Conservation (phyloP, 2,888 invertebrate species). For the Caenorhabditis sp. region DNA sequence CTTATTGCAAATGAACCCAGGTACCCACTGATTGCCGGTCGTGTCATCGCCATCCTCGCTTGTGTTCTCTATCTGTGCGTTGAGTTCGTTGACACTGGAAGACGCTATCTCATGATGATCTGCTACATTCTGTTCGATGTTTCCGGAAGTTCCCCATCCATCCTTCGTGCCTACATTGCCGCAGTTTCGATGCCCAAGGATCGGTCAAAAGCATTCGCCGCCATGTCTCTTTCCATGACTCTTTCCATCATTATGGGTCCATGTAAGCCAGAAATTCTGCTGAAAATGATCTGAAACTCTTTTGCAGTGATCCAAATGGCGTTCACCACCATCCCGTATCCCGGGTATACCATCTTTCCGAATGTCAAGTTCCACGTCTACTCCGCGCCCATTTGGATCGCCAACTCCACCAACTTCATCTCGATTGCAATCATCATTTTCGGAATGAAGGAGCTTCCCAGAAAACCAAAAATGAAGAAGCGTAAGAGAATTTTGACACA, state of each 20-base stretch:
- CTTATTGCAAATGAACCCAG: too few relatives aligned
- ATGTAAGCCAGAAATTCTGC: conserved; percentile 25
- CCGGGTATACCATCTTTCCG: conserved; percentile 59
- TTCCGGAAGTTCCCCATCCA: conserved; percentile 55
- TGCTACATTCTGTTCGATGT: conserved; percentile 57
- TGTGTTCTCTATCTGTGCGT: conserved; percentile 43
- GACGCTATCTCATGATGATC: conserved; percentile 58
- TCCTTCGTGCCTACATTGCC: conserved; percentile 58
- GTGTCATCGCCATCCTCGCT: conserved; percentile 49
- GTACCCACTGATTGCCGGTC: conserved; percentile 51
- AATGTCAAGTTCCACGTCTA: conserved; percentile 66
- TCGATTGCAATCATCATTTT: conserved; percentile 60
- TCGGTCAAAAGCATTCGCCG: conserved; percentile 50
- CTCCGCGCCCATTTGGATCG: conserved; percentile 69
- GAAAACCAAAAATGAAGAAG: conserved; percentile 51
- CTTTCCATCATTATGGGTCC: conserved; percentile 57
- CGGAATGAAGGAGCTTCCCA: conserved; percentile 50
- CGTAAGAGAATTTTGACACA: conserved; percentile 3
- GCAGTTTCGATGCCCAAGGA: conserved; percentile 53
- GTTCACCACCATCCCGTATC: conserved; percentile 66
- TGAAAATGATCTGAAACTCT: background rate
- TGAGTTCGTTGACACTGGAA: conserved; percentile 41
- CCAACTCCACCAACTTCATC: conserved; percentile 67
- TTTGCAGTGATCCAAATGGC: conserved; percentile 65
- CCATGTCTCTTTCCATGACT: conserved; percentile 45